Percentiles rank a stretch among this genome's conserved stretches.
phyloP scores from a whole-genome alignment of 2,888 invertebrate species.

The Chymomyza procnemis region DNA sequence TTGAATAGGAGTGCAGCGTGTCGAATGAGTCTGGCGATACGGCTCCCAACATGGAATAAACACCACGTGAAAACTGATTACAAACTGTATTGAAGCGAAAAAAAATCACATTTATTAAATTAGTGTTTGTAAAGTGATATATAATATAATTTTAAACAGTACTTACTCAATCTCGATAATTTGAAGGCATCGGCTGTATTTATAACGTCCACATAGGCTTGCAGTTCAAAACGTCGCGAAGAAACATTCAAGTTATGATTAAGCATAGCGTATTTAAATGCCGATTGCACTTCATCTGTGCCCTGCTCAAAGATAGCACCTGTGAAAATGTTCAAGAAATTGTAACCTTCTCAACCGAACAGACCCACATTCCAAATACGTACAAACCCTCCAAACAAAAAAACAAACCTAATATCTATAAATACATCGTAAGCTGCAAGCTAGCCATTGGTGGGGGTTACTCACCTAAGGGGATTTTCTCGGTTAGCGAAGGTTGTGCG shows the following conservation, averaged over 20 bases:
- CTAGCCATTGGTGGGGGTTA: slow-evolving; percentile 29
- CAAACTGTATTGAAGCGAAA: slow-evolving; percentile 92
- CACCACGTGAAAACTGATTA: slow-evolving; percentile 92
- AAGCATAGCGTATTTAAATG: slow-evolving; percentile 93
- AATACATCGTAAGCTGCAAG: background rate
- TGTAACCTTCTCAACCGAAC: background rate
- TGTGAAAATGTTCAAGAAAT: slow-evolving; percentile 77
- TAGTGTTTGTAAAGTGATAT: no score
- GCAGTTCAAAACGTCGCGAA: slow-evolving; percentile 88
- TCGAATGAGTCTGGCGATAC: slow-evolving; percentile 96
- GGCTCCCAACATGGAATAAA: slow-evolving; percentile 93
- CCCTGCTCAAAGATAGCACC: slow-evolving; percentile 96
- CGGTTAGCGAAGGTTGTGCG: slow-evolving; percentile 78
- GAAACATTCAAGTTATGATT: slow-evolving; percentile 91
- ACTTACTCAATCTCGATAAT: slow-evolving; percentile 92
- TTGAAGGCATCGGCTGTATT: slow-evolving; percentile 96
- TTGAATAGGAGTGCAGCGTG: slow-evolving; percentile 94
- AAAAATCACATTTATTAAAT: slow-evolving; percentile 4
- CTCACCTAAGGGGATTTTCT: slow-evolving; percentile 79
- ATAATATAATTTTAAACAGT: no score
- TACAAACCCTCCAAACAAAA: background rate
- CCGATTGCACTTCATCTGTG: slow-evolving; percentile 93
- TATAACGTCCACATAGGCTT: slow-evolving; percentile 93
- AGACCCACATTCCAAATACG: background rate
- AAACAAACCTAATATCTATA: background rate